phyloP scores from a whole-genome alignment of 1,140 invertebrate species.

The Radopholus similis region DNA sequence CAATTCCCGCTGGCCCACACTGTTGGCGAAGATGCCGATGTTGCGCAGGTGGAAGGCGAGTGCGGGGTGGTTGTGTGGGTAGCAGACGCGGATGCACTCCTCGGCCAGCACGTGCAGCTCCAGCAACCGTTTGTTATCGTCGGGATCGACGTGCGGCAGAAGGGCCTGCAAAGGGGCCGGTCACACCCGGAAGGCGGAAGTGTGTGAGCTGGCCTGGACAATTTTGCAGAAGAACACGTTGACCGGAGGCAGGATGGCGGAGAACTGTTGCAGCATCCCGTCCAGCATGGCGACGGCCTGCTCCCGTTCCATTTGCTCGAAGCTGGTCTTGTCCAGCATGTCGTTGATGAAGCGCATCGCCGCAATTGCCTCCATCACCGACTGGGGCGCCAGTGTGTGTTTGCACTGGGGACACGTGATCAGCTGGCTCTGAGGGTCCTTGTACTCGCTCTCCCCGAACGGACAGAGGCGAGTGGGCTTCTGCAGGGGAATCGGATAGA shows the following conservation, averaged over 20 bases:
- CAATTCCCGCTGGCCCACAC: neutral
- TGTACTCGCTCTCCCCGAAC: constrained; percentile 28
- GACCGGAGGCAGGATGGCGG: constrained; percentile 19
- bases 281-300: constrained; percentile 5
- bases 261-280: constrained; percentile 11
- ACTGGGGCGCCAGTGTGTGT: constrained; percentile 13
- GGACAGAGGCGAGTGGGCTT: constrained; percentile 17
- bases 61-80: constrained; percentile 50
- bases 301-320: constrained; percentile 18
- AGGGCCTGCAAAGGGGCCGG: constrained; percentile 21
- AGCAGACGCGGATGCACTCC: constrained; percentile 46
- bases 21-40: constrained; percentile 37
- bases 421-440: constrained; percentile 25
- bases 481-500: neutral
- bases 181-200: neutral
- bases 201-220: constrained; percentile 26
- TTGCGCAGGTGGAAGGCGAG: constrained; percentile 50
- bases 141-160: constrained; percentile 36
- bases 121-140: constrained; percentile 26
- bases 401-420: constrained; percentile 34
- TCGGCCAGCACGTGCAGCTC: constrained; percentile 34
- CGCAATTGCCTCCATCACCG: constrained; percentile 38
- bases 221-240: constrained; percentile 43
- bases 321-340: constrained; percentile 21
- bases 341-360: constrained; percentile 46